Evolutionary conservation across 2,888 invertebrate species (phyloP).

Genomic region (Drosophila putrida): DNA sequence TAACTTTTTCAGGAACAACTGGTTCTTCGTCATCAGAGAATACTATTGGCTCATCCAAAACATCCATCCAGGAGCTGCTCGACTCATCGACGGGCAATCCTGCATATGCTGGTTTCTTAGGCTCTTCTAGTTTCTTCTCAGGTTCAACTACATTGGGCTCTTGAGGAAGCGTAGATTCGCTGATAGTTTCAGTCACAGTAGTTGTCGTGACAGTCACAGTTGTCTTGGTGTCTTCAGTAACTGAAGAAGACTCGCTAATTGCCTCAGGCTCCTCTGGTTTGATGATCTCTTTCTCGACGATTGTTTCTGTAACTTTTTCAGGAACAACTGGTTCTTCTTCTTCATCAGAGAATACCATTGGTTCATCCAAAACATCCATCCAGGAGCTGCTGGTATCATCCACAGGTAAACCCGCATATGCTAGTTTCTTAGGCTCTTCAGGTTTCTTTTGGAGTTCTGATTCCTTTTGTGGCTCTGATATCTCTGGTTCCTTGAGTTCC

Average conservation of each 20-base stretch:
- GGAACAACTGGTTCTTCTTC: constrained; percentile 57
- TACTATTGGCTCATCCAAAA: constrained; percentile 81
- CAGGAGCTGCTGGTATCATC: constrained; percentile 66
- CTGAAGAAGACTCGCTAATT: not conserved
- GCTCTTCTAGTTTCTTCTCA: constrained; percentile 28
- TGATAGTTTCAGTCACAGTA: constrained; percentile 22
- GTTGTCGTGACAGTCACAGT: constrained; percentile 19
- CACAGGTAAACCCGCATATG: constrained; percentile 76
- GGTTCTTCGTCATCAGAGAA: constrained; percentile 70
- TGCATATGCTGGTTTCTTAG: constrained; percentile 66
- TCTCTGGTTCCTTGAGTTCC: constrained; percentile 35
- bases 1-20: not conserved
- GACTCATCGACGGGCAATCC: constrained; percentile 82
- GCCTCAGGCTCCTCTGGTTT: not conserved
- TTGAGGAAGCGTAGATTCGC: not conserved
- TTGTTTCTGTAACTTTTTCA: not conserved
- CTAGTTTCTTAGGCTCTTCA: constrained; percentile 62
- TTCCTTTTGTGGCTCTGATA: constrained; percentile 16
- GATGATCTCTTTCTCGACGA: constrained; percentile 8
- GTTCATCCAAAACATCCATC: constrained; percentile 84
- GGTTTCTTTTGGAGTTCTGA: constrained; percentile 15
- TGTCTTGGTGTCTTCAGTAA: constrained; percentile 9
- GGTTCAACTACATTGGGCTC: constrained; percentile 4
- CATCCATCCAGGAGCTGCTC: constrained; percentile 79
- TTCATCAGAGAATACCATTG: constrained; percentile 84